Conservation (phyloP, 2,888 invertebrate species). For the Allygus modestus region DNA sequence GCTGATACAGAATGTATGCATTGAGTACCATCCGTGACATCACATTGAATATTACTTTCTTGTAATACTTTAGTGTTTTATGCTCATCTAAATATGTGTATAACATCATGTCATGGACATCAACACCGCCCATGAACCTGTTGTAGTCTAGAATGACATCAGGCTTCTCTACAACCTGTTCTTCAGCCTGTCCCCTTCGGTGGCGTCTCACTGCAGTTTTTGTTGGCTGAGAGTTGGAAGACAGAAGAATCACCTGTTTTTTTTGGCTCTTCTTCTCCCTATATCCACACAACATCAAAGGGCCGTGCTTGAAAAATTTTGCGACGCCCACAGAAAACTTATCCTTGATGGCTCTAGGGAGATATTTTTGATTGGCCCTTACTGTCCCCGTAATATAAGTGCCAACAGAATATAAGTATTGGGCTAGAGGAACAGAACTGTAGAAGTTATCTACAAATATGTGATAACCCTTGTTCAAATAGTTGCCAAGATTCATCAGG, state of each 20-base stretch:
- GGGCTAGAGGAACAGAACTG: slow-evolving; percentile 8
- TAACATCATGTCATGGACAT: too few relatives aligned
- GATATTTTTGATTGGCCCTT: not conserved
- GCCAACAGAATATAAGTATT: not conserved
- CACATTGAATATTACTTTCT: too few relatives aligned
- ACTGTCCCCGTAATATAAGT: slow-evolving; percentile 26
- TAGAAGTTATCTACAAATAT: slow-evolving; percentile 38
- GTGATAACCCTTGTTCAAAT: slow-evolving; percentile 51
- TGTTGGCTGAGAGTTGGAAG: not conserved
- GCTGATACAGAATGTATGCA: too few relatives aligned
- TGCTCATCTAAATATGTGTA: too few relatives aligned
- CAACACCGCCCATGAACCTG: too few relatives aligned
- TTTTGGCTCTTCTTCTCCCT: not conserved
- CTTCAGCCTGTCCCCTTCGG: too few relatives aligned
- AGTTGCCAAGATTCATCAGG: not conserved
- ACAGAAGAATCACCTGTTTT: not conserved
- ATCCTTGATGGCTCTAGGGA: not conserved
- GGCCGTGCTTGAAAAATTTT: not conserved
- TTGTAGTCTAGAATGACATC: too few relatives aligned
- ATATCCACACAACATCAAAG: not conserved
- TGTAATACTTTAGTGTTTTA: too few relatives aligned
- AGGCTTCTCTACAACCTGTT: too few relatives aligned
- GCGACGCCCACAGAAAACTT: not conserved
- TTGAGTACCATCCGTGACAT: too few relatives aligned
- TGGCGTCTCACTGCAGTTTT: too few relatives aligned